phyloP scores from a whole-genome alignment of 2,888 invertebrate species.

The Copidosoma aretas region DNA sequence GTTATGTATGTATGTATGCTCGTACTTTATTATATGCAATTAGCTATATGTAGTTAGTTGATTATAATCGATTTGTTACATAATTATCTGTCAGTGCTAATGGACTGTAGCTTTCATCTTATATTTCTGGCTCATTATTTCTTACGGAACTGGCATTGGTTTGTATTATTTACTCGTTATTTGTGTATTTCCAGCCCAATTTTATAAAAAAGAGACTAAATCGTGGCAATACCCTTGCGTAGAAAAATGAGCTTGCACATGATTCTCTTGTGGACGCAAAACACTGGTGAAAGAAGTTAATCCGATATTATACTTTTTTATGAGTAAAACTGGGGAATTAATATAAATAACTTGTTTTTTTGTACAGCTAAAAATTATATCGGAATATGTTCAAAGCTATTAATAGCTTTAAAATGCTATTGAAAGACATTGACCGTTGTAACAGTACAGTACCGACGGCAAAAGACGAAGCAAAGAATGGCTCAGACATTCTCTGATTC shows the following conservation, averaged over 20 bases:
- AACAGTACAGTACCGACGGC: too few species aligned
- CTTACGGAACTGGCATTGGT: slow-evolving; percentile 39
- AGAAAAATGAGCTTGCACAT: slow-evolving; percentile 25
- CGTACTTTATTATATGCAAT: slow-evolving; percentile 53
- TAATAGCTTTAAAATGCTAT: too few species aligned
- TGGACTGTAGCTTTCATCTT: slow-evolving; percentile 50
- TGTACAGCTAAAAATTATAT: too few species aligned
- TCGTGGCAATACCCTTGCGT: slow-evolving; percentile 12
- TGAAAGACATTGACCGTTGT: too few species aligned
- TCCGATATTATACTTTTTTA: too few species aligned
- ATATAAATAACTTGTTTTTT: too few species aligned
- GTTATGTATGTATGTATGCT: slow-evolving; percentile 46
- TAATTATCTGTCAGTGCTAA: slow-evolving; percentile 53
- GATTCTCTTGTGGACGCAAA: slow-evolving; percentile 13
- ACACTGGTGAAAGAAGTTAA: too few species aligned
- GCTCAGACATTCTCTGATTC: too few species aligned
- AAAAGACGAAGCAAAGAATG: too few species aligned
- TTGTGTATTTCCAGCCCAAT: slow-evolving; percentile 29
- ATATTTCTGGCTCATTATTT: slow-evolving; percentile 29
- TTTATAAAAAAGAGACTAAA: slow-evolving; percentile 30
- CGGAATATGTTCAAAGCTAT: too few species aligned
- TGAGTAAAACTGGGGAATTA: too few species aligned
- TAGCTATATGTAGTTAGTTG: slow-evolving; percentile 55
- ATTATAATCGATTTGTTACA: slow-evolving; percentile 54
- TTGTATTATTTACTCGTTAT: slow-evolving; percentile 1